These are phyloP conservation scores for Andricus quercusramuli DNA, from an alignment of 2,888 invertebrate species.

Conservation along the genomic window DNA sequence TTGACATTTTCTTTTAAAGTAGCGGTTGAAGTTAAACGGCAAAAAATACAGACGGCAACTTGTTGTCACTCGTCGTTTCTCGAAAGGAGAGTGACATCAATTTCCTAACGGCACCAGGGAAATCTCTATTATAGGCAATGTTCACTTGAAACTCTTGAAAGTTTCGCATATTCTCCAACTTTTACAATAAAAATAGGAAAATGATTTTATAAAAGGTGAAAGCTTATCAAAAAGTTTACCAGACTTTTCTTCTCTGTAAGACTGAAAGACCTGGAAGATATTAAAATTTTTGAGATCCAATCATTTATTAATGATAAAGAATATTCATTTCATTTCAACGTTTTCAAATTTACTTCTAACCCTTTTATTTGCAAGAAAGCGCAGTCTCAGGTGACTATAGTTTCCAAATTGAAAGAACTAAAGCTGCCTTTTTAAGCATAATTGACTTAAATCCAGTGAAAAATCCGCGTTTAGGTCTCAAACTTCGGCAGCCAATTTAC, in stretches of 20 bases:
- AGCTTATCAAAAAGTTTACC: conserved; percentile 17
- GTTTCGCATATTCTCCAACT: conserved; percentile 26
- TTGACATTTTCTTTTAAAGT: not conserved
- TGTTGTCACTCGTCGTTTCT: conserved; percentile 13
- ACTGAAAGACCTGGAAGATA: not conserved
- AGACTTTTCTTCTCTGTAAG: not conserved
- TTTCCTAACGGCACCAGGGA: conserved; percentile 27
- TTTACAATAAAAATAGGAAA: conserved; percentile 32
- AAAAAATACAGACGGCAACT: conserved; percentile 20
- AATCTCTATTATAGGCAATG: conserved; percentile 23
- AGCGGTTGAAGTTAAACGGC: not conserved
- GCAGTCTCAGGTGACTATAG: not conserved
- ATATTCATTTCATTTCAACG: not conserved
- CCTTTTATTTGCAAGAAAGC: not conserved
- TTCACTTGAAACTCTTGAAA: not conserved
- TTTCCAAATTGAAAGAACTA: not conserved
- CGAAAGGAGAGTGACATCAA: conserved; percentile 18
- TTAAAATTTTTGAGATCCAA: not conserved
- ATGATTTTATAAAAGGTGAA: conserved; percentile 26
- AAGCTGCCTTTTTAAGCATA: not conserved
- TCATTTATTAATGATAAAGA: not conserved
- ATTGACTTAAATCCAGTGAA: not conserved
- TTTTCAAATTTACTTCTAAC: not conserved
- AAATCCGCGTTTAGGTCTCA: not conserved
- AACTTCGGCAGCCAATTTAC: conserved; percentile 16